Evolutionary conservation across 2,797 vertebrate species (phyloP).

Genomic region (Basileuterus tristriatus): DNA sequence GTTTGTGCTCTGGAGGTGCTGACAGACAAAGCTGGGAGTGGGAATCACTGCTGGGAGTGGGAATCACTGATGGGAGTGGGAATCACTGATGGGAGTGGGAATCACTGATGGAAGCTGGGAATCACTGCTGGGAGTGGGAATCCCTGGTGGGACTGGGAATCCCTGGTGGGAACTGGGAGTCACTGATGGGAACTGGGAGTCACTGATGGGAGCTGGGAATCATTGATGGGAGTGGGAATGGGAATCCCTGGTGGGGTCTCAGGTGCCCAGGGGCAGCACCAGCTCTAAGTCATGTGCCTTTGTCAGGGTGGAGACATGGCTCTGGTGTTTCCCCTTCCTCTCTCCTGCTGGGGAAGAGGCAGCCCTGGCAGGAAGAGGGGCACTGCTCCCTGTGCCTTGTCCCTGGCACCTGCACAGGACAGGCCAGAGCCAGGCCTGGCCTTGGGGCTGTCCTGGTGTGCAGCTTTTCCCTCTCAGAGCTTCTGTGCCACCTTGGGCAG

Average conservation of each 20-base stretch:
- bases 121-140: no score
- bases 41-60: no score
- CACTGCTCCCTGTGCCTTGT: neutral
- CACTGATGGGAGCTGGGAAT: no score
- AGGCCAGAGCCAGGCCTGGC: neutral
- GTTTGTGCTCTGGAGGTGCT: neutral
- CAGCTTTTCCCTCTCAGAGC: neutral
- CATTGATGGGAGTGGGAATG: neutral
- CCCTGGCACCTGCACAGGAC: neutral
- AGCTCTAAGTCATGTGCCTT: neutral
- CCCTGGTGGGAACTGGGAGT: neutral
- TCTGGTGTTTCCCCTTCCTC: neutral
- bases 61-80: no score
- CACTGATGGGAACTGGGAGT: neutral
- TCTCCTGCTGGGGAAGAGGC: neutral
- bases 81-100: no score
- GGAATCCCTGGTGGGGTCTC: neutral
- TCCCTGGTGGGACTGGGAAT: no score
- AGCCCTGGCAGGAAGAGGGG: neutral
- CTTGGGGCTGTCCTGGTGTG: neutral
- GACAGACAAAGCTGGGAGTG: neutral
- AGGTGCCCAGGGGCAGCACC: neutral
- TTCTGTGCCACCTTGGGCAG: rapidly evolving
- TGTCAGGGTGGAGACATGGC: rapidly evolving
- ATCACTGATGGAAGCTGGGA: no score